These are phyloP conservation scores for Ips nitidus DNA, from an alignment of 1,140 invertebrate genomes.

Conservation along the genomic window DNA sequence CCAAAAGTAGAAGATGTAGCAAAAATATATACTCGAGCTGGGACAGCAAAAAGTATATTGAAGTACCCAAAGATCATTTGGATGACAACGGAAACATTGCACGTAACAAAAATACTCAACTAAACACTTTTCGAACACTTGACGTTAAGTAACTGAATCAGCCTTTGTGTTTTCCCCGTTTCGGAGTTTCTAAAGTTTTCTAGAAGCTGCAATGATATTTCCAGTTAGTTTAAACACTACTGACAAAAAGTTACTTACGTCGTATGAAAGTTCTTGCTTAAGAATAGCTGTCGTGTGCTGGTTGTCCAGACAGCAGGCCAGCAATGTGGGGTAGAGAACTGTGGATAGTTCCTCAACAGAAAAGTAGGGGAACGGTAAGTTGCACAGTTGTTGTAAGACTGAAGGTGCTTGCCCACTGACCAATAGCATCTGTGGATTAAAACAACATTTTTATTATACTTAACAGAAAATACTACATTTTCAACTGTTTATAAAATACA, in stretches of 20 bases:
- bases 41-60: no score
- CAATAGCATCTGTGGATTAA: slow-evolving; percentile 63
- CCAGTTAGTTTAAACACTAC: neutral
- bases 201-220: slow-evolving; percentile 56
- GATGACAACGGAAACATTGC: neutral
- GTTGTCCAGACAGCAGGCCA: slow-evolving; percentile 76
- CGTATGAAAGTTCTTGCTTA: slow-evolving; percentile 78
- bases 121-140: neutral
- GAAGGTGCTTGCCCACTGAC: slow-evolving; percentile 81
- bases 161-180: slow-evolving; percentile 59
- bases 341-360: slow-evolving; percentile 72
- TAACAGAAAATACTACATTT: no score
- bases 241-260: slow-evolving; percentile 56
- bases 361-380: slow-evolving; percentile 87
- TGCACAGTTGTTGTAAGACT: slow-evolving; percentile 87
- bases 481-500: no score
- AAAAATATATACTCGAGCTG: no score
- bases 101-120: neutral
- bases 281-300: slow-evolving; percentile 68
- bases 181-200: slow-evolving; percentile 67
- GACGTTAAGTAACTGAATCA: slow-evolving; percentile 53
- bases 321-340: slow-evolving; percentile 84
- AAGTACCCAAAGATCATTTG: no score
- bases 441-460: no score
- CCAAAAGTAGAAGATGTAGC: no score